Percentiles rank a stretch among this genome's conserved stretches.
Evolutionary conservation across 2,888 invertebrate genomes (phyloP).

Genomic region (Cheilosia impressa): DNA sequence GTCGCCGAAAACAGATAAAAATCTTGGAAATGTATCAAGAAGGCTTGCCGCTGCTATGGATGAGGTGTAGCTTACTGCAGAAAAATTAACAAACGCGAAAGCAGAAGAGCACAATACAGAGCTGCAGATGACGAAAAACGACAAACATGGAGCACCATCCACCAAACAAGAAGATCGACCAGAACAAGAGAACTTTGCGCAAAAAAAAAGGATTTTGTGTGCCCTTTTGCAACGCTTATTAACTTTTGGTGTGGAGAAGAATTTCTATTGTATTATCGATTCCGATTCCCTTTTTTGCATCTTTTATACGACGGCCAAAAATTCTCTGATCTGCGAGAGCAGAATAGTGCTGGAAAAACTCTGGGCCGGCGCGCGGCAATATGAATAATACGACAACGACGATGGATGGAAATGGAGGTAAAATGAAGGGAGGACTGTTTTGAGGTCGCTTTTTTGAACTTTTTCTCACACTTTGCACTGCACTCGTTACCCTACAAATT

Average conservation of each 20-base stretch:
- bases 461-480: background rate
- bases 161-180: background rate
- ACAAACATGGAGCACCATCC: constrained; percentile 25
- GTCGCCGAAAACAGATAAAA: constrained; percentile 66
- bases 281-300: constrained; percentile 65
- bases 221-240: constrained; percentile 67
- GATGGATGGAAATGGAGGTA: constrained; percentile 5
- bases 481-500: constrained; percentile 7
- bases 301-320: constrained; percentile 29
- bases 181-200: background rate
- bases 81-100: constrained; percentile 59
- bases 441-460: constrained; percentile 8
- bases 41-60: constrained; percentile 18
- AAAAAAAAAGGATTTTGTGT: constrained; percentile 25
- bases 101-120: constrained; percentile 16
- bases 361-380: constrained; percentile 17
- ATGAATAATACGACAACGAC: constrained; percentile 29
- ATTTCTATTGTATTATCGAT: constrained; percentile 71
- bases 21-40: constrained; percentile 51
- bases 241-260: constrained; percentile 72
- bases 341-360: constrained; percentile 41
- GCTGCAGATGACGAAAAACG: constrained; percentile 37
- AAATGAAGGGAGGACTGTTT: constrained; percentile 4
- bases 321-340: constrained; percentile 18
- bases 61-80: constrained; percentile 39